Evolutionary conservation across 92 coral and sea anemone species (phyloP), one percentile per base, ranked within the genome.

Genomic region (Zoanthus sansibaricus): DNA sequence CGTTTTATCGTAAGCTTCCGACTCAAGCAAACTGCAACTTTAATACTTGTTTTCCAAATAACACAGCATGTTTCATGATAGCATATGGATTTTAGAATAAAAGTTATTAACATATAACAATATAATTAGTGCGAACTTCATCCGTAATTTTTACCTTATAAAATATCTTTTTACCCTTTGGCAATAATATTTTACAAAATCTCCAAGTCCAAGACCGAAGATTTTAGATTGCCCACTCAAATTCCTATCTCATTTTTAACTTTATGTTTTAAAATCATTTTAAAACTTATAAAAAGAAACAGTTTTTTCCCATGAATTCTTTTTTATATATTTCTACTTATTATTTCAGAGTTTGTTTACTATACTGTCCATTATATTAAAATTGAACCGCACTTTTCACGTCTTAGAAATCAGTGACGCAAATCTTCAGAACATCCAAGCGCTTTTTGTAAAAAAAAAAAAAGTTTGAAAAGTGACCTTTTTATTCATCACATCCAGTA

Each of bases 341-440:
- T 25, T 31, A 20, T 30, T 9, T 69, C 17, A 6, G 30, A 33
- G 74, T 47, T 75, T 76, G 47, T 76, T 76, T 76, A 18, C 79
- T 4, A 37, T 37, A 37, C 42, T 54, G 21, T 54, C 25, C 1
- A 54, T 76, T 76, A 54, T 20, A 25, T 52, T 21, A 52, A 20
- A 31, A 46, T 51, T 76, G 67, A 51, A 54, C 82, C 44, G 25
- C 42, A 37, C 68, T 13, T 76, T 76, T 51, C 13, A 52, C 78
- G 68, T 25, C 47, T 5, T 55, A 21, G 1, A 16, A 20, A 55
- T 37, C 58, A 52, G 25, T 12, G 13, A 30, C 55, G 55, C 7
- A 20, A 17, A 49, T 7, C 67, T 13, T 54, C 59, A 21, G 54
- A 76, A 54, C 11, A 16, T 33, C 47, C 45, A 51, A 13, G 33